Percentiles rank a stretch among this genome's conserved stretches.
These are phyloP conservation scores for Pyrochroa serraticornis DNA, from an alignment of 2,888 invertebrate genomes.

Conservation along the genomic window DNA sequence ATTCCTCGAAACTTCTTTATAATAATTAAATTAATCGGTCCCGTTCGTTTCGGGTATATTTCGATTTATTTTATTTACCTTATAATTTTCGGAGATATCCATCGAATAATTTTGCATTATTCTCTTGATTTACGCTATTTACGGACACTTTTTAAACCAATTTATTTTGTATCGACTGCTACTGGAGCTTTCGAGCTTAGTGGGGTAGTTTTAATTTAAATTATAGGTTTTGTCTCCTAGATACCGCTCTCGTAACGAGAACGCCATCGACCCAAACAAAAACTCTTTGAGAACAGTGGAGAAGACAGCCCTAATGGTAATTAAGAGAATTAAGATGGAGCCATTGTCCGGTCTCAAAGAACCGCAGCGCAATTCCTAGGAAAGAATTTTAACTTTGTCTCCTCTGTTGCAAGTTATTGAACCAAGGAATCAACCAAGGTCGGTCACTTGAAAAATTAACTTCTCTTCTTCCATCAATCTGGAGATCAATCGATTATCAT, in stretches of 20 bases:
- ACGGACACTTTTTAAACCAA: constrained; percentile 14
- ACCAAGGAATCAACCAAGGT: background rate
- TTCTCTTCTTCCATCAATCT: background rate
- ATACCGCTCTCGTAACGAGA: background rate
- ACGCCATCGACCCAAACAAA: no score
- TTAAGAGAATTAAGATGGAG: no score
- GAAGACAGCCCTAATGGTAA: no score
- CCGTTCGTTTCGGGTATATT: background rate
- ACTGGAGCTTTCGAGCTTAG: constrained; percentile 28
- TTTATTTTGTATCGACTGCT: constrained; percentile 35
- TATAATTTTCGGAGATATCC: constrained; percentile 22
- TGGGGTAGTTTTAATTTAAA: constrained; percentile 37
- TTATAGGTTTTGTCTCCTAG: constrained; percentile 33
- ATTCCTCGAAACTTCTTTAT: constrained; percentile 1
- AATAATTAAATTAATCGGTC: constrained; percentile 9
- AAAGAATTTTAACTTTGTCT: no score
- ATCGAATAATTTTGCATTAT: constrained; percentile 27
- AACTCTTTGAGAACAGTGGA: no score
- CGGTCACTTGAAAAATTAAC: no score
- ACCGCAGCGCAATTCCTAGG: no score
- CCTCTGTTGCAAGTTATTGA: background rate
- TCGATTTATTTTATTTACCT: constrained; percentile 16
- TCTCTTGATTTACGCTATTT: constrained; percentile 22
- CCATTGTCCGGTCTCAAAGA: no score
- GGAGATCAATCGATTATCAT: background rate